These are phyloP conservation scores for Aphaenogaster rudis DNA, from an alignment of 1,140 invertebrate species.

Conservation along the genomic window DNA sequence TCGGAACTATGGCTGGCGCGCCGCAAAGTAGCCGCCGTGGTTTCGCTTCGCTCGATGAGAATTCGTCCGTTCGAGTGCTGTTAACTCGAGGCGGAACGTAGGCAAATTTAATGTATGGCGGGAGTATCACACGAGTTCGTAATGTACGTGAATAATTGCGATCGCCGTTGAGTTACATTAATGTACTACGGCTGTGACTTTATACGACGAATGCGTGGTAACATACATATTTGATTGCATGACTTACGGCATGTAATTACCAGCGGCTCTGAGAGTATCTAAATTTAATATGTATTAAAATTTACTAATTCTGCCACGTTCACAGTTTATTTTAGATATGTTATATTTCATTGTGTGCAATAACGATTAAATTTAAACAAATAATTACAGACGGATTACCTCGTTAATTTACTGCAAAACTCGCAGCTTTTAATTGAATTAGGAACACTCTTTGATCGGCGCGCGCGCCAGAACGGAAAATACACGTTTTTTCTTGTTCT, in stretches of 20 bases:
- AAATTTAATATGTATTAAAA: neutral
- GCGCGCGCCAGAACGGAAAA: neutral
- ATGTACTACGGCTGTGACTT: neutral
- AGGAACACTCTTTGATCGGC: neutral
- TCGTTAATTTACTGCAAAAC: conserved; percentile 1
- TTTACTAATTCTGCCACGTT: neutral
- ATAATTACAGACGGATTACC: neutral
- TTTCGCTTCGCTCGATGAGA: conserved; percentile 3
- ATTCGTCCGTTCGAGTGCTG: neutral
- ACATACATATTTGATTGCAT: conserved; percentile 19
- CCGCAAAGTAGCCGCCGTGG: conserved; percentile 5
- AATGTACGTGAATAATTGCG: conserved; percentile 39
- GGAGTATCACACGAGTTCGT: conserved; percentile 28
- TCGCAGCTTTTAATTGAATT: neutral
- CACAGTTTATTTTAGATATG: neutral
- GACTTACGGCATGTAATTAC: conserved; percentile 27
- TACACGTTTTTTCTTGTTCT: neutral
- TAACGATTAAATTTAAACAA: neutral
- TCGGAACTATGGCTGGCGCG: neutral
- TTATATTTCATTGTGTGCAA: neutral
- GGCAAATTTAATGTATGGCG: conserved; percentile 38
- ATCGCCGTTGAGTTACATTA: conserved; percentile 43
- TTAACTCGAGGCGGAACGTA: conserved; percentile 24
- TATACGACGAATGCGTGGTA: neutral
- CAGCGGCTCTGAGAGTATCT: neutral